These are phyloP conservation scores for Chesias legatella DNA, from an alignment of 2,888 invertebrate genomes.

Conservation along the genomic window DNA sequence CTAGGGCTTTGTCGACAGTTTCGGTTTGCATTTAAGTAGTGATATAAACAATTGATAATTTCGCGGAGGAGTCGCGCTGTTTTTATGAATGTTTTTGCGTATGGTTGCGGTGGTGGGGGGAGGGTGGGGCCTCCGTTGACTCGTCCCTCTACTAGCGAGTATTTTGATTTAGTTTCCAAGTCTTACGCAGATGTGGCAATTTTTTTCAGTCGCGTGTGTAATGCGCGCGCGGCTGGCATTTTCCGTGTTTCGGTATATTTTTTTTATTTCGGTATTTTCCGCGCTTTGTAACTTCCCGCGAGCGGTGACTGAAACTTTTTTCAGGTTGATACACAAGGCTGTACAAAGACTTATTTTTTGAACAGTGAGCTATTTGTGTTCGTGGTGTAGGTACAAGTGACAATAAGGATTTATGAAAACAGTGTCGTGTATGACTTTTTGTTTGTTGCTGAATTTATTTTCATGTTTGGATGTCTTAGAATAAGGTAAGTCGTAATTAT, in stretches of 20 bases:
- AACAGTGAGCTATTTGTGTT: slow-evolving; percentile 41
- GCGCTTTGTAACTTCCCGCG: slow-evolving; percentile 44
- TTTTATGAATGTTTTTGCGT: slow-evolving; percentile 80
- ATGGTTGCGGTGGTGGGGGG: slow-evolving; percentile 63
- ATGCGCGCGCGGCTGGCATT: slow-evolving; percentile 67
- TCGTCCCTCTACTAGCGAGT: slow-evolving; percentile 78
- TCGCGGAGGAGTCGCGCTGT: slow-evolving; percentile 70
- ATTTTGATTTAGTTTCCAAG: slow-evolving; percentile 80
- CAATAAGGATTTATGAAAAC: slow-evolving; percentile 45
- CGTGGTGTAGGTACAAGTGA: slow-evolving; percentile 43
- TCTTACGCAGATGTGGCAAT: slow-evolving; percentile 77
- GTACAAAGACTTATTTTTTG: slow-evolving; percentile 34
- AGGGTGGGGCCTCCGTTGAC: slow-evolving; percentile 73
- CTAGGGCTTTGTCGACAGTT: slow-evolving; percentile 59
- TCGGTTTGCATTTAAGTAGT: slow-evolving; percentile 62
- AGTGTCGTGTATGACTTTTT: slow-evolving; percentile 46
- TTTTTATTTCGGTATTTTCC: slow-evolving; percentile 48
- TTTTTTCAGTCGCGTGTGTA: slow-evolving; percentile 78
- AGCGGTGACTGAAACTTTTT: slow-evolving; percentile 47
- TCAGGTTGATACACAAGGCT: slow-evolving; percentile 46
- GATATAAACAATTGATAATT: slow-evolving; percentile 75
- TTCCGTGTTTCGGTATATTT: slow-evolving; percentile 47
- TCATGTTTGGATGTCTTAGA: slow-evolving; percentile 67
- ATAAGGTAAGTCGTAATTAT: slow-evolving; percentile 58
- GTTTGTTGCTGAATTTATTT: slow-evolving; percentile 36